Conservation (phyloP, 2,113 vertebrate genomes). For the Zosterops borbonicus region DNA sequence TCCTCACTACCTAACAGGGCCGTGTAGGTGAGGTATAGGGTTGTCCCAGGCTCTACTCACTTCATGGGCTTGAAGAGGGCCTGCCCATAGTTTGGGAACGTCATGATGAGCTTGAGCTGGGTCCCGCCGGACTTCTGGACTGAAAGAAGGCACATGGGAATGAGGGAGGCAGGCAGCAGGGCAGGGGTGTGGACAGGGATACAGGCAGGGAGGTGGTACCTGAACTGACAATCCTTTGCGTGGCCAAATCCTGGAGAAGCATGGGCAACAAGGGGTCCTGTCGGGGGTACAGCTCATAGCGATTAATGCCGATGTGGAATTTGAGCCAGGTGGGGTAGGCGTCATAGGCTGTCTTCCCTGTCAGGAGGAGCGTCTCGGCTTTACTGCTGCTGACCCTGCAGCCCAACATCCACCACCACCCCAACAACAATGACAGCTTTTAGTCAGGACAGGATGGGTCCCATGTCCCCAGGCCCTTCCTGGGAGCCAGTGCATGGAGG, state of each 20-base stretch:
- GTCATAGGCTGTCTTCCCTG: constrained; percentile 65
- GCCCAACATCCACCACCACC: not conserved
- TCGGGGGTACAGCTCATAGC: constrained; percentile 78
- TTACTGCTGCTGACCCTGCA: constrained; percentile 75
- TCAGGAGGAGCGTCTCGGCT: constrained; percentile 61
- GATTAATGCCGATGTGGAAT: constrained; percentile 81
- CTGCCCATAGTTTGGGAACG: constrained; percentile 77
- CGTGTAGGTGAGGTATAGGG: rapidly evolving
- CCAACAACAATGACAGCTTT: constrained; percentile 23
- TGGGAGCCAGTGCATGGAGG: not conserved
- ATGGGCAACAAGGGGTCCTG: constrained; percentile 65
- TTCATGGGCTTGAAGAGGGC: constrained; percentile 84
- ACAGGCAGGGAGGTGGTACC: constrained; percentile 33
- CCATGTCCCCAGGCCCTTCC: not conserved
- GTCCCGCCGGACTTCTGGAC: constrained; percentile 82
- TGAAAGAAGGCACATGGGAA: not conserved
- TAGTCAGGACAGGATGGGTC: not conserved
- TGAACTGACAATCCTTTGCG: constrained; percentile 68
- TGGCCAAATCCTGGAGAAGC: constrained; percentile 72
- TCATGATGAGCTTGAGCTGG: constrained; percentile 81
- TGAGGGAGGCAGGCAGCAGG: not conserved
- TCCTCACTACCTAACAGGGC: not conserved
- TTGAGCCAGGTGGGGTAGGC: constrained; percentile 78
- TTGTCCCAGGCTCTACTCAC: constrained; percentile 62
- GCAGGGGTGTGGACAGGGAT: not conserved